Evolutionary conservation across 2,113 vertebrate genomes (phyloP).

Genomic region (Cottus gobio): DNA sequence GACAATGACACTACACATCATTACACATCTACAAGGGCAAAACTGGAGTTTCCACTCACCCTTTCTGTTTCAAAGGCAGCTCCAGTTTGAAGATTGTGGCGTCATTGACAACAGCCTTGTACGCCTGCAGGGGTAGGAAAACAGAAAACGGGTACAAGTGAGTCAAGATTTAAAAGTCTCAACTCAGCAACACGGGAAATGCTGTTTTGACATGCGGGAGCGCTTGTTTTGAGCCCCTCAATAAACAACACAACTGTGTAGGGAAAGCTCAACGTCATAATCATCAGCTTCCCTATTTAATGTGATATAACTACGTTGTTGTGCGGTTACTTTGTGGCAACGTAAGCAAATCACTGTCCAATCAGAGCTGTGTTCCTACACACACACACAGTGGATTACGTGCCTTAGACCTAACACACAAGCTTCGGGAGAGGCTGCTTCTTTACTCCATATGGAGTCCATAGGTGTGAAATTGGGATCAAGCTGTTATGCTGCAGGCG

Average conservation of each 20-base stretch:
- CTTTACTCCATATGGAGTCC: not conserved
- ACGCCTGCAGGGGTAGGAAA: conserved; percentile 82
- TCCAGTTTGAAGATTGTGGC: conserved; percentile 99
- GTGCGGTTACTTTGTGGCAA: not conserved
- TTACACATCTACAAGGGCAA: not conserved
- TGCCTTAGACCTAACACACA: too few relatives aligned
- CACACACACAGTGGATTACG: too few relatives aligned
- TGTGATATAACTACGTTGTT: not conserved
- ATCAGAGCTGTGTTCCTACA: too few relatives aligned
- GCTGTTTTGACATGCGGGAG: not conserved
- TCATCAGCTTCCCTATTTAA: not conserved
- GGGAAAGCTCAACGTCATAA: not conserved
- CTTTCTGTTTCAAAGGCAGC: conserved; percentile 96
- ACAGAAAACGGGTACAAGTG: not conserved
- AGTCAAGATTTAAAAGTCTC: not conserved
- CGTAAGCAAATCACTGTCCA: not conserved
- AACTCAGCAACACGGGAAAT: not conserved
- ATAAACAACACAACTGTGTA: not conserved
- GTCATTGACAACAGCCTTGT: conserved; percentile 98
- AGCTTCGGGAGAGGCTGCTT: too few relatives aligned
- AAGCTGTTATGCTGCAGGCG: not conserved
- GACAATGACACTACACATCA: not conserved
- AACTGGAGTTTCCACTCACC: conserved; percentile 80
- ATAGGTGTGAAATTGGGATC: not conserved
- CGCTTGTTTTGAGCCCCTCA: not conserved